These are phyloP conservation scores for Syrrhaptes paradoxus DNA, from an alignment of 2,113 vertebrate genomes.

Conservation along the genomic window DNA sequence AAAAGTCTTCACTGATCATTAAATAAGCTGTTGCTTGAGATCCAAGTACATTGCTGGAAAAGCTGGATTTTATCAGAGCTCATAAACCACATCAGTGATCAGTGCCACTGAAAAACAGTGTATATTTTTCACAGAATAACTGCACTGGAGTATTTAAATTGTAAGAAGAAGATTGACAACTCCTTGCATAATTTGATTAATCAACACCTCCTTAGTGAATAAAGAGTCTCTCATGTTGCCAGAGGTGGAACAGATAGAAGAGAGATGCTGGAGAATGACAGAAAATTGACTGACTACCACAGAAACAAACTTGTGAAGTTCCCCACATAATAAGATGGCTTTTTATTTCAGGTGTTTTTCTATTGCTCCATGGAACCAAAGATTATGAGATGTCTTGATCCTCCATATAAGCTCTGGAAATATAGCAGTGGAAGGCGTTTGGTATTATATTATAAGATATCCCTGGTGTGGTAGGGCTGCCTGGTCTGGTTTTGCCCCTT, in stretches of 20 bases:
- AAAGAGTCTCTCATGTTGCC: slow-evolving; percentile 33
- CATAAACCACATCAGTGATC: not conserved
- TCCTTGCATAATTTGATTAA: slow-evolving; percentile 41
- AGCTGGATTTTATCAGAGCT: not conserved
- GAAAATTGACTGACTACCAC: not conserved
- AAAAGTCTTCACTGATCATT: not conserved
- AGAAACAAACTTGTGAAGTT: not conserved
- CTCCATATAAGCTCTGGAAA: not conserved
- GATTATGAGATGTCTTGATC: not conserved
- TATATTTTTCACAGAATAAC: slow-evolving; percentile 6
- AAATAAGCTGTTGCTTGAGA: not conserved
- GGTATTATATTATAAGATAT: not conserved
- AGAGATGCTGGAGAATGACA: not conserved
- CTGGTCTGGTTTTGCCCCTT: not conserved
- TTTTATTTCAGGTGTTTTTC: not conserved
- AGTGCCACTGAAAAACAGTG: not conserved
- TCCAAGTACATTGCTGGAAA: not conserved
- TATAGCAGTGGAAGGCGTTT: not conserved
- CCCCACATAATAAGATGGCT: not conserved
- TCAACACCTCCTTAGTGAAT: slow-evolving; percentile 32
- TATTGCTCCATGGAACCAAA: not conserved
- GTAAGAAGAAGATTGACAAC: slow-evolving; percentile 16
- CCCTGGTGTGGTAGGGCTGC: not conserved
- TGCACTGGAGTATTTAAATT: not conserved
- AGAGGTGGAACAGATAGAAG: not conserved